phyloP scores from a whole-genome alignment of 2,113 vertebrate species.

The Stigmatopora nigra region DNA sequence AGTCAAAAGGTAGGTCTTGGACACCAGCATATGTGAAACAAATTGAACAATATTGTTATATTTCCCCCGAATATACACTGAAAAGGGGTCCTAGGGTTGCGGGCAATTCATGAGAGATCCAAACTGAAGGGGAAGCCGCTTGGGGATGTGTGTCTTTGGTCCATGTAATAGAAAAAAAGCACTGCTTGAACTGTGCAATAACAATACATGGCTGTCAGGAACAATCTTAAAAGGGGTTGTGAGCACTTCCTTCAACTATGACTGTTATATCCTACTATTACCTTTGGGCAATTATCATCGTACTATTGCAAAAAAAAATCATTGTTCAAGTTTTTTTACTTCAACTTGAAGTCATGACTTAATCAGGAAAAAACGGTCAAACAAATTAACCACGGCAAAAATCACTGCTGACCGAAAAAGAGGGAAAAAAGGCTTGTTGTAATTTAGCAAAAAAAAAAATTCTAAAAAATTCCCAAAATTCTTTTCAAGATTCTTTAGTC shows the following conservation, averaged over 20 bases:
- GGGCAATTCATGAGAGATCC: not conserved
- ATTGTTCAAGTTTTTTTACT: not conserved
- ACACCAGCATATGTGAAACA: constrained; percentile 5
- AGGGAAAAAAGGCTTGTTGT: no score
- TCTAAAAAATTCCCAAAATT: no score
- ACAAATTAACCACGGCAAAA: no score
- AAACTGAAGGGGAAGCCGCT: not conserved
- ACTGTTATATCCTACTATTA: not conserved
- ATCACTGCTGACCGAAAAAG: no score
- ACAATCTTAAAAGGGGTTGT: not conserved
- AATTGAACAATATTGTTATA: constrained; percentile 5
- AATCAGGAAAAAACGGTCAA: no score
- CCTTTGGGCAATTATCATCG: no score
- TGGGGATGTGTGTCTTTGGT: not conserved
- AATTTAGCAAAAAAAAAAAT: no score
- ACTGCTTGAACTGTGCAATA: not conserved
- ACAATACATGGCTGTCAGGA: not conserved
- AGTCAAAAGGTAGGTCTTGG: constrained; percentile 8
- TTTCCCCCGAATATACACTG: constrained; percentile 7
- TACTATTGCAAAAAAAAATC: not conserved
- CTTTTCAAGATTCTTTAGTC: no score
- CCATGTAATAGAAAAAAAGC: not conserved
- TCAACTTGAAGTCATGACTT: not conserved
- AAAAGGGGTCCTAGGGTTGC: not conserved
- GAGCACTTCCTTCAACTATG: not conserved